These are phyloP conservation scores for Caradrina clavipalpis DNA, from an alignment of 2,888 invertebrate species.

Conservation along the genomic window DNA sequence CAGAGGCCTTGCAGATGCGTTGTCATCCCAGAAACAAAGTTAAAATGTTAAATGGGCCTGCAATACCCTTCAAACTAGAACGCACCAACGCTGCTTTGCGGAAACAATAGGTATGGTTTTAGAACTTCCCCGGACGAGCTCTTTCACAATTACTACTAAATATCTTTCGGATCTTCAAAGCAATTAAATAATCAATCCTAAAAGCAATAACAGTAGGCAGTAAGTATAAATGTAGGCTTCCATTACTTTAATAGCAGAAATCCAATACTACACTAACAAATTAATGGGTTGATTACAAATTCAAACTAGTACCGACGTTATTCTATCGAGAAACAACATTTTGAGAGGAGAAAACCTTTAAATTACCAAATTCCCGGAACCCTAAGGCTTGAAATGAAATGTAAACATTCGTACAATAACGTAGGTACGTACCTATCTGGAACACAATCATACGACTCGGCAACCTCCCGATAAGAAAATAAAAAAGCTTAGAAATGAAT, in stretches of 20 bases:
- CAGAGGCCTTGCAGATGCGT: too few relatives aligned
- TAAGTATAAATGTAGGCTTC: not conserved
- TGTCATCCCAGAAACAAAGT: too few relatives aligned
- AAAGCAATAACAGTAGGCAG: conserved; percentile 6
- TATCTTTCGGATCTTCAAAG: not conserved
- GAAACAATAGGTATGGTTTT: too few relatives aligned
- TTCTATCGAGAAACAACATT: conserved; percentile 8
- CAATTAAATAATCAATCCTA: not conserved
- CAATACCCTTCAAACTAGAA: too few relatives aligned
- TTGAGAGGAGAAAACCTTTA: conserved; percentile 1
- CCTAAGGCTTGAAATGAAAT: conserved; percentile 32
- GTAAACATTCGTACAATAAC: conserved; percentile 26
- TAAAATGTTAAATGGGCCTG: too few relatives aligned
- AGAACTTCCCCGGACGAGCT: too few relatives aligned
- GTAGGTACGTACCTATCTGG: conserved; percentile 11
- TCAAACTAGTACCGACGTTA: not conserved
- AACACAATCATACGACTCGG: conserved; percentile 30
- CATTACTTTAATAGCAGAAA: conserved; percentile 10
- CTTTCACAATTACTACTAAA: too few relatives aligned
- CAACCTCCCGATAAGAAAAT: conserved; percentile 48
- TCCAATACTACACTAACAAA: conserved; percentile 15
- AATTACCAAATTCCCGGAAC: conserved; percentile 29
- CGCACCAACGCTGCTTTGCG: too few relatives aligned
- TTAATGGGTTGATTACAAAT: conserved; percentile 11
- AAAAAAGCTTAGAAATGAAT: conserved; percentile 58